Evolutionary conservation across 2,113 vertebrate genomes (phyloP).

Genomic region (Glaucidium brasilianum): DNA sequence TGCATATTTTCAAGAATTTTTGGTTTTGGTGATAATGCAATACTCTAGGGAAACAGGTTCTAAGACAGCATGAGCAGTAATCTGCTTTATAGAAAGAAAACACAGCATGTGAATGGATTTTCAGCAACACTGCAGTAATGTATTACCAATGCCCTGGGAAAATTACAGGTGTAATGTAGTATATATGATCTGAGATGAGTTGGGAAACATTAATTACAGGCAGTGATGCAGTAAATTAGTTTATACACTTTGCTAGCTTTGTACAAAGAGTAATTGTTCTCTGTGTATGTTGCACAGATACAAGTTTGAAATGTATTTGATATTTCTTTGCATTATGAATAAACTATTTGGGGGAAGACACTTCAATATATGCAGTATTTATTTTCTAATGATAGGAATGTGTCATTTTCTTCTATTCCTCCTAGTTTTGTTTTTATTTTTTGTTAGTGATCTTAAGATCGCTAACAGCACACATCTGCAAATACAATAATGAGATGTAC

Average conservation of each 20-base stretch:
- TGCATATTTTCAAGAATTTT: not conserved
- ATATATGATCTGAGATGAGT: conserved; percentile 19
- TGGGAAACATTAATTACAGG: conserved; percentile 60
- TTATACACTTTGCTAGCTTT: conserved; percentile 54
- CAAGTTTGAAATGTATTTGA: not conserved
- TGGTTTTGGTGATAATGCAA: not conserved
- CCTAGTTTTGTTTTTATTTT: not conserved
- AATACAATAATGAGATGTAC: not conserved
- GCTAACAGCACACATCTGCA: not conserved
- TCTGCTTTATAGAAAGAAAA: not conserved
- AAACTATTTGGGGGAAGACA: not conserved
- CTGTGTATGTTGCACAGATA: not conserved
- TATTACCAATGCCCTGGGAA: conserved; percentile 20
- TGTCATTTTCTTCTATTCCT: not conserved
- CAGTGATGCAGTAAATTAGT: conserved; percentile 61
- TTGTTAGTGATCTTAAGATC: not conserved
- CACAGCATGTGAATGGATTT: not conserved
- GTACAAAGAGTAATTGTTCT: conserved; percentile 39
- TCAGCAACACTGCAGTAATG: not conserved
- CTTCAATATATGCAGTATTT: not conserved
- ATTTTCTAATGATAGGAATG: not conserved
- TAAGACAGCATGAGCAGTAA: not conserved
- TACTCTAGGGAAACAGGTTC: not conserved
- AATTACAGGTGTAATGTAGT: conserved; percentile 45
- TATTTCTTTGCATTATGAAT: not conserved